Conservation (phyloP, 1,140 invertebrate species). For the Orussus abietinus region DNA sequence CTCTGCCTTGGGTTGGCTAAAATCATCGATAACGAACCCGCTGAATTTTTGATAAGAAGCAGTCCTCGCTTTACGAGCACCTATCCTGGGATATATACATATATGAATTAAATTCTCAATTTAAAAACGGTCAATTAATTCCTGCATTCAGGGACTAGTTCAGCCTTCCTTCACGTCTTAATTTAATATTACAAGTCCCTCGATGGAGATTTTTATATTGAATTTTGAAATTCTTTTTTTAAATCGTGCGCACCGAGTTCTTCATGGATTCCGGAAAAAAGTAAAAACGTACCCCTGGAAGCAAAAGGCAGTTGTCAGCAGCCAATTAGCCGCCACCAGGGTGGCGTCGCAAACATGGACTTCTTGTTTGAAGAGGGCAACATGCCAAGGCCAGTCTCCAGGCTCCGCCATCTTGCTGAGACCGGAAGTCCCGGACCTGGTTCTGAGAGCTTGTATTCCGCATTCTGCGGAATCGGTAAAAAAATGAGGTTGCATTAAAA, state of each 20-base stretch:
- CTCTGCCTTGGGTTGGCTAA: slow-evolving; percentile 78
- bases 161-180: too few species aligned
- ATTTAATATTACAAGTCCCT: too few species aligned
- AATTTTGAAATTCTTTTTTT: background rate
- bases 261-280: background rate
- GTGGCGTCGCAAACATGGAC: slow-evolving; percentile 86
- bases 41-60: too few species aligned
- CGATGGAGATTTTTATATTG: too few species aligned
- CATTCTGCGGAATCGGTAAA: slow-evolving; percentile 74
- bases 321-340: slow-evolving; percentile 73
- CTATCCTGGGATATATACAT: too few species aligned
- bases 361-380: slow-evolving; percentile 75
- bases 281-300: slow-evolving; percentile 65
- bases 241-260: background rate
- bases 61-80: too few species aligned
- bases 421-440: slow-evolving; percentile 49
- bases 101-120: too few species aligned
- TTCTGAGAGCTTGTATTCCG: slow-evolving; percentile 63
- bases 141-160: too few species aligned
- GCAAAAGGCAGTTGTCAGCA: slow-evolving; percentile 83
- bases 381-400: slow-evolving; percentile 89
- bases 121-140: too few species aligned
- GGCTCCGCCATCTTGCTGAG: slow-evolving; percentile 67
- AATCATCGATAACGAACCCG: too few species aligned
- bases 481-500: slow-evolving; percentile 13